Evolutionary conservation across 2,888 invertebrate species (phyloP).

Genomic region (Eilema griseolum): DNA sequence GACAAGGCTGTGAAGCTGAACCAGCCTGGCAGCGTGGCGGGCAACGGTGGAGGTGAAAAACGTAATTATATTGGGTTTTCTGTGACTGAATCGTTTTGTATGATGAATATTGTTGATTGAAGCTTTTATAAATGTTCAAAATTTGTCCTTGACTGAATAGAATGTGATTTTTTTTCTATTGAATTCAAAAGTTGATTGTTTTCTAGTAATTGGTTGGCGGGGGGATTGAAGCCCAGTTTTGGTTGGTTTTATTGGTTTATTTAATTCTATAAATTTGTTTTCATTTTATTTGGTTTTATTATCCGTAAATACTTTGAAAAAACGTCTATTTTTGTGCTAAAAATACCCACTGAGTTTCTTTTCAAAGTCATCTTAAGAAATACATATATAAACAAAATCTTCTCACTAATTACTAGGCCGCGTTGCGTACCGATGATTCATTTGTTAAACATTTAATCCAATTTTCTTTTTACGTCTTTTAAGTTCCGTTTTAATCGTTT

Average conservation of each 20-base stretch:
- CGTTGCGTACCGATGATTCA: not conserved
- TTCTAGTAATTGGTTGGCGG: not conserved
- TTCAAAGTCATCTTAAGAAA: not conserved
- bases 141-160: not conserved
- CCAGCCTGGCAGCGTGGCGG: conserved; percentile 39
- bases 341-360: not conserved
- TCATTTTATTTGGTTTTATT: not conserved
- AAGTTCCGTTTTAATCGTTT: too few relatives aligned
- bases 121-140: not conserved
- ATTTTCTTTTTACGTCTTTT: too few relatives aligned
- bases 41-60: conserved; percentile 41
- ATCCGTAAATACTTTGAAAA: too few relatives aligned
- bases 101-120: not conserved
- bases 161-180: not conserved
- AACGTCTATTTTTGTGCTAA: too few relatives aligned
- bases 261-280: not conserved
- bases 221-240: not conserved
- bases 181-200: not conserved
- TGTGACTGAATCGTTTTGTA: not conserved
- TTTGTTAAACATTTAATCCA: not conserved
- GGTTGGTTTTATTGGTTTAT: not conserved
- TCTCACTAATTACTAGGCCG: too few relatives aligned
- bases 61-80: not conserved
- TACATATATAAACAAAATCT: too few relatives aligned
- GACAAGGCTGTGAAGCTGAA: conserved; percentile 88